Base-by-base conservation (phyloP, 2,797 vertebrate genomes). In the Thunnus albacares region DNA sequence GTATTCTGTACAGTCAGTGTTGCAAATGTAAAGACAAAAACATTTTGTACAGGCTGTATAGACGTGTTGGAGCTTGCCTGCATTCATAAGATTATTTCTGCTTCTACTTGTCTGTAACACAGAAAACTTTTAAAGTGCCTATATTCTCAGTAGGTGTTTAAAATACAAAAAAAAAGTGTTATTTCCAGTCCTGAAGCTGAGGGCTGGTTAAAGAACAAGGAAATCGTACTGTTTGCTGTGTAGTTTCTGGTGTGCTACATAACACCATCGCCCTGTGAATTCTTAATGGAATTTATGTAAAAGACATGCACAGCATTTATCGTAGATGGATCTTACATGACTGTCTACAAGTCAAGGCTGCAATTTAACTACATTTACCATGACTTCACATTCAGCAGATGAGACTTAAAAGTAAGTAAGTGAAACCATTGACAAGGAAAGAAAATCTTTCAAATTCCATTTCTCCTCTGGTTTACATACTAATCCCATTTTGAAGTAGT, bases 291-390 rank as follows among this genome's bases (percentile, higher is more conserved):
- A 45, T 58, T 77, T 26, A 87, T 75, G 43, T 17, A 85, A 87
- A 82, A 66, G 47, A 65, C 9, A 83, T 87, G 79, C 69, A 87
- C 82, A 85, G 41, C 10, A 51, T 73, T 24, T 24, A 22, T 20
- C 0, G 4, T 14, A 4, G 18, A 67, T 1, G 22, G 30, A 30
- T 49, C 30, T 65, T 49, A 79, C n/a, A 51, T 22, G 5, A 74
- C 64, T 67, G 28, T 30, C 6, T 30, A 56, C 22, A 24, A n/a
- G 56, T 56, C 18, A 3, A 43, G 51, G 5, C 3, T 55, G 28
- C 15, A 28, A 12, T 65, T 67, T n/a, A 55, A 77, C 73, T 61
- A 45, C 8, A 33, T 63, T 8, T 51, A 15, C 13, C 14, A 47
- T 33, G 1, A 24, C 0, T 28, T 3, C 20, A 72, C 5, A 28